A percentile compares a stretch with the other conserved stretches of the same genome.
These are phyloP conservation scores for Caenorhabditis drosophilae DNA, from an alignment of 2,888 invertebrate genomes.

Conservation along the genomic window DNA sequence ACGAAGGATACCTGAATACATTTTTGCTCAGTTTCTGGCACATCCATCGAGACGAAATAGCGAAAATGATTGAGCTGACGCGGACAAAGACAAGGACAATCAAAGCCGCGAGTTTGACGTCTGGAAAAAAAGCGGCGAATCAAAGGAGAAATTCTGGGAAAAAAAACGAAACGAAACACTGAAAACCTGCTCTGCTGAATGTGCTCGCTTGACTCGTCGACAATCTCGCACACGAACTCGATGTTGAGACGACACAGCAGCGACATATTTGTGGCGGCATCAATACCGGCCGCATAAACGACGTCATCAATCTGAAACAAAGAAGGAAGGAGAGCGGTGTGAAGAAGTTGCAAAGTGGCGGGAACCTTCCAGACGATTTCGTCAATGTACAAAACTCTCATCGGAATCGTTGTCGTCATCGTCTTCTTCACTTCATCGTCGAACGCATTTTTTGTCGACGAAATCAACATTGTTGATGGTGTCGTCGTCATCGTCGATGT, in stretches of 20 bases:
- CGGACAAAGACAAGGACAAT: slow-evolving; percentile 61
- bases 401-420: neutral
- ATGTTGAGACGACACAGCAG: slow-evolving; percentile 71
- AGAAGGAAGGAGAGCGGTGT: neutral
- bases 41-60: slow-evolving; percentile 51
- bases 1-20: slow-evolving; percentile 42
- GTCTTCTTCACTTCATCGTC: neutral
- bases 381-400: slow-evolving; percentile 42
- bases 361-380: slow-evolving; percentile 57
- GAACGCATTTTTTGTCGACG: neutral
- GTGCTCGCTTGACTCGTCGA: slow-evolving; percentile 44
- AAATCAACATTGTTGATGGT: neutral
- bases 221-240: slow-evolving; percentile 71
- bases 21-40: slow-evolving; percentile 47
- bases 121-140: too few relatives aligned
- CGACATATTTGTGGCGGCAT: slow-evolving; percentile 71
- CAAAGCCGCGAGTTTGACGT: slow-evolving; percentile 41
- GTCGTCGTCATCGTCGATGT: neutral
- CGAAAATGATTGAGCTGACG: slow-evolving; percentile 55
- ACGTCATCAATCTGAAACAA: slow-evolving; percentile 53
- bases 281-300: slow-evolving; percentile 71
- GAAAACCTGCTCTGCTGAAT: slow-evolving; percentile 28
- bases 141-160: too few relatives aligned
- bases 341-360: neutral
- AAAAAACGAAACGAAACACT: too few relatives aligned